A percentile compares a stretch with the other conserved stretches of the same genome.
Conservation (phyloP, 2,113 vertebrate species). For the Dromaius novaehollandiae region DNA sequence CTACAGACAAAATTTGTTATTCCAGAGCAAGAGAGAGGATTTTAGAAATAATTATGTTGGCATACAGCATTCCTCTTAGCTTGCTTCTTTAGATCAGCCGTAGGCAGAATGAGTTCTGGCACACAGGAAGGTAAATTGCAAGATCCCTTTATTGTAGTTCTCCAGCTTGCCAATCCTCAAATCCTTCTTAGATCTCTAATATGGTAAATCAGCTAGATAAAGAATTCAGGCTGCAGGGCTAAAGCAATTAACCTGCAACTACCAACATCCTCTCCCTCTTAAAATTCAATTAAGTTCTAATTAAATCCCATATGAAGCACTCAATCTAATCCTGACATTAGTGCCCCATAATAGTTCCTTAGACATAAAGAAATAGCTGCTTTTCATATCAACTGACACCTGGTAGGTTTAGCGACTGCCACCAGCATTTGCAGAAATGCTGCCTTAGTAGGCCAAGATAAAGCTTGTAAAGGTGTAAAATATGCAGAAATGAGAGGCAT, state of each 20-base stretch:
- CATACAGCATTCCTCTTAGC: neutral
- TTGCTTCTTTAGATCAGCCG: neutral
- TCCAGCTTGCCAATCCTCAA: neutral
- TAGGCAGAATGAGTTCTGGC: neutral
- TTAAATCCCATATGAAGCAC: constrained; percentile 11
- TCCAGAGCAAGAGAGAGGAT: neutral
- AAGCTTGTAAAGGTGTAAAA: neutral
- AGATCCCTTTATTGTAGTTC: neutral
- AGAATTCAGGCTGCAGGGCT: constrained; percentile 3
- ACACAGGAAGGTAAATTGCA: neutral
- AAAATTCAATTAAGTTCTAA: constrained; percentile 24
- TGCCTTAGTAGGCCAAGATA: neutral
- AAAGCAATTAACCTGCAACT: constrained; percentile 43
- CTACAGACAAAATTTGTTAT: neutral
- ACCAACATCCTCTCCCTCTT: neutral
- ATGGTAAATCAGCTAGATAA: neutral
- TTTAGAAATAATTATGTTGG: neutral
- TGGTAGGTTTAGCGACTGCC: neutral
- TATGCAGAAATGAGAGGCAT: rapidly evolving
- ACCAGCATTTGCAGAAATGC: neutral
- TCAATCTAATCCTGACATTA: neutral
- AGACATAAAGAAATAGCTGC: neutral
- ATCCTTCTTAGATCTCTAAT: neutral
- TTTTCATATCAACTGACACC: neutral
- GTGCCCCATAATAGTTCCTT: neutral